Evolutionary conservation across 2,797 vertebrate species (phyloP), one percentile per base, ranked within the genome.

Genomic region (Perodicticus potto): DNA sequence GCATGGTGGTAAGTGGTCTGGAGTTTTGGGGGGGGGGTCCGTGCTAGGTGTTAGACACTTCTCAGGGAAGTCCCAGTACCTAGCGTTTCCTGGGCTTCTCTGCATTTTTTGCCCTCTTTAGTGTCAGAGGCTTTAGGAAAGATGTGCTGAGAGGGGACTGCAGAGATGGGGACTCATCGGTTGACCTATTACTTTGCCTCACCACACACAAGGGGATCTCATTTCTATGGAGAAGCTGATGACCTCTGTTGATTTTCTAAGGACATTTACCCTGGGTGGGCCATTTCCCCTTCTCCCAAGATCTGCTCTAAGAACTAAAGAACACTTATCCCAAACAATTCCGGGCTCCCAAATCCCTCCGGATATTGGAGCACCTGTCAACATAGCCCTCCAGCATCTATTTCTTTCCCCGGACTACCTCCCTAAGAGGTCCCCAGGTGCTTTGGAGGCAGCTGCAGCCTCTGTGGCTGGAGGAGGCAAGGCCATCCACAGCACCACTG

Each of bases 121-220:
- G 69, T 63, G 69, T 82, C 55, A 92, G 85, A 93, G 45, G 17
- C 53, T 63, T 85, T 61, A 70, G 73, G 70, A 78, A 25, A 86
- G 67, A 91, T 3, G 45, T 37, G 45, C 29, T 88, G 34, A 49
- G 57, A 78, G 53, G 0, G 23, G 63, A 10, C 6, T 25, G 34
- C 13, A 40, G 49, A 67, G 7, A 34, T 53, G 14, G 59, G 73
- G 34, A 85, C 82, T 86, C 22, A 1, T 0, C 70, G 32, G 57
- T 34, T 45, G 23, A 77, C 25, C 61, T 32, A 27, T 77, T 86
- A 40, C 29, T 49, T 55, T 45, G 49, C 72, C 70, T 91, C 29
- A 8, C 25, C 34, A 29, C 45, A 85, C 61, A 20, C 0, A 6
- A 40, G 12, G 37, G 85, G 17, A 43, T n/a, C 14, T 87, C 57